These are phyloP conservation scores for Blastobasis adustella DNA, from an alignment of 2,888 invertebrate genomes.

Conservation along the genomic window DNA sequence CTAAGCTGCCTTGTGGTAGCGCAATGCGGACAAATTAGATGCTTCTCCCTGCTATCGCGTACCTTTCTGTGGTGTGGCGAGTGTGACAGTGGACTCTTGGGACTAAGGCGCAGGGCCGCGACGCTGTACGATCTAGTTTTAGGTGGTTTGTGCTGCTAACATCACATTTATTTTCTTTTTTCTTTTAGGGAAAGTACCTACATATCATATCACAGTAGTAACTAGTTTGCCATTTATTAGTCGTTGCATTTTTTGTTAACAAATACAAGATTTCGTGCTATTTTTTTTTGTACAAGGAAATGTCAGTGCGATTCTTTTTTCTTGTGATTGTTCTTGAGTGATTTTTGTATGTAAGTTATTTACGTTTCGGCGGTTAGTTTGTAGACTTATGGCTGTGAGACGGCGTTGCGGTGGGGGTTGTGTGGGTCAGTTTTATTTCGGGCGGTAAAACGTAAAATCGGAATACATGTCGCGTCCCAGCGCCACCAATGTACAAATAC, in stretches of 20 bases:
- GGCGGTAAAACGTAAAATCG: conserved; percentile 5
- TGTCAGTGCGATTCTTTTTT: background rate
- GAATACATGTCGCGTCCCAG: conserved; percentile 35
- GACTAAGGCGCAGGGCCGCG: conserved; percentile 16
- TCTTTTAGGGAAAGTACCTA: conserved; percentile 21
- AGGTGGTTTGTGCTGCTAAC: background rate
- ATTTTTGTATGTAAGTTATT: conserved; percentile 14
- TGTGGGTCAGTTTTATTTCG: conserved; percentile 7
- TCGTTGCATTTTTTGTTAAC: conserved; percentile 36
- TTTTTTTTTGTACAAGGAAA: background rate
- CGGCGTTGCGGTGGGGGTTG: conserved; percentile 14
- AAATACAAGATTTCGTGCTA: background rate
- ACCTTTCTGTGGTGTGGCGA: conserved; percentile 10
- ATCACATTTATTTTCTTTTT: background rate
- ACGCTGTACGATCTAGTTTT: background rate
- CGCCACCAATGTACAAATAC: conserved; percentile 62
- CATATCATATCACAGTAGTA: conserved; percentile 18
- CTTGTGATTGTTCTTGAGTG: conserved; percentile 4
- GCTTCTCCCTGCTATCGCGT: conserved; percentile 12
- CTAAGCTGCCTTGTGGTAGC: background rate
- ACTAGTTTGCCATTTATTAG: conserved; percentile 27
- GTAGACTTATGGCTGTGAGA: conserved; percentile 38
- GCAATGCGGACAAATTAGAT: background rate
- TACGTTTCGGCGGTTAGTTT: conserved; percentile 20
- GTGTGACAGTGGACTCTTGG: background rate